These are phyloP conservation scores for Limnephilus auricula DNA, from an alignment of 2,888 invertebrate genomes.

Conservation along the genomic window DNA sequence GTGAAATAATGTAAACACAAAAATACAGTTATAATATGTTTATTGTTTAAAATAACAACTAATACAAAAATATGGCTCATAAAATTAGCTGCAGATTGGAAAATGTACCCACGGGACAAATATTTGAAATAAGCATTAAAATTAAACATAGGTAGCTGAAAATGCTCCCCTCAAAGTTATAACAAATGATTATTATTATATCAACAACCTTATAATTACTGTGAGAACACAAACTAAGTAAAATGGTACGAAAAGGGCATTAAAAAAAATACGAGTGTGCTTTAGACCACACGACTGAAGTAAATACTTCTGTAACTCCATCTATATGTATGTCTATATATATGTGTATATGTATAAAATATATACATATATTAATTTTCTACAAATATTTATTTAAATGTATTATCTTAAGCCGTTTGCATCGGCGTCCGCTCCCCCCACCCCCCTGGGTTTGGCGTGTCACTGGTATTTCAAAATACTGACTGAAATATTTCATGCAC, in stretches of 20 bases:
- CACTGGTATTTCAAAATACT: too few species aligned
- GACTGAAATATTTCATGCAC: too few species aligned
- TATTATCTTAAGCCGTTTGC: too few species aligned
- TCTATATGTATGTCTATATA: too few species aligned
- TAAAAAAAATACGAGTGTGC: too few species aligned
- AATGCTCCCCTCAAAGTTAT: not conserved
- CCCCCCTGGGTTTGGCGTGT: too few species aligned
- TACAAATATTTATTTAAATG: too few species aligned
- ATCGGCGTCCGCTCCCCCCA: too few species aligned
- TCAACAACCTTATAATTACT: not conserved
- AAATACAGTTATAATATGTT: constrained; percentile 2
- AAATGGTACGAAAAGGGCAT: not conserved
- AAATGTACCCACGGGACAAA: not conserved
- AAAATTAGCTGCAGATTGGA: constrained; percentile 5
- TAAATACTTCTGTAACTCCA: too few species aligned
- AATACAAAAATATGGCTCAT: constrained; percentile 11
- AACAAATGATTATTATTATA: not conserved
- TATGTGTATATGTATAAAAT: too few species aligned
- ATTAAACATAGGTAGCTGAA: not conserved
- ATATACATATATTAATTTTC: too few species aligned
- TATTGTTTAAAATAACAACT: not conserved
- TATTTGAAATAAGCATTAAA: not conserved
- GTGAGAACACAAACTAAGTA: not conserved
- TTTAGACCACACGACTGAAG: too few species aligned
- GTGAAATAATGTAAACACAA: not conserved